Evolutionary conservation across 2,797 vertebrate genomes (phyloP).

Genomic region (Sarcophilus harrisii): DNA sequence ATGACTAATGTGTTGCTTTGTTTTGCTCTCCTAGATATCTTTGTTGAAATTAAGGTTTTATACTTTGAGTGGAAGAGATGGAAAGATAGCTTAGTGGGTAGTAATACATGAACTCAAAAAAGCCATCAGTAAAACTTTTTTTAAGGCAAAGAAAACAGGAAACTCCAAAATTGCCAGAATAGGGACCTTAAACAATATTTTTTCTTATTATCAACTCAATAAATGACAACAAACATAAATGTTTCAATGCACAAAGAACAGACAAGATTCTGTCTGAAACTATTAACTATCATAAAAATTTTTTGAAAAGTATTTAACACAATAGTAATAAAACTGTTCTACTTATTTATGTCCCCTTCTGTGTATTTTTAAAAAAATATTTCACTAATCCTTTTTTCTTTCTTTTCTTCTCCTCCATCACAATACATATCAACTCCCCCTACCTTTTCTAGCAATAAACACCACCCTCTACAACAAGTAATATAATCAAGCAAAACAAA

Average conservation of each 20-base stretch:
- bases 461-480: neutral
- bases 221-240: neutral
- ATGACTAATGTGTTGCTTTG: neutral
- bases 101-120: neutral
- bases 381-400: neutral
- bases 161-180: neutral
- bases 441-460: neutral
- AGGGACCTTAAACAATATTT: neutral
- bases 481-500: neutral
- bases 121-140: neutral
- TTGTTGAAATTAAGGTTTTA: neutral
- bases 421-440: neutral
- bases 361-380: neutral
- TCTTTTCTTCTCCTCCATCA: neutral
- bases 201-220: neutral
- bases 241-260: neutral
- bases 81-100: neutral
- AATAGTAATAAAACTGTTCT: neutral
- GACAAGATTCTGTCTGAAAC: neutral
- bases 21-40: neutral
- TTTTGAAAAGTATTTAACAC: neutral
- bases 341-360: neutral
- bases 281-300: neutral
- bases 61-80: neutral
- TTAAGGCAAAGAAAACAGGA: neutral